Percentiles rank a stretch among this genome's conserved stretches.
These are phyloP conservation scores for Campoplex nolae DNA, from an alignment of 2,888 invertebrate species.

Conservation along the genomic window DNA sequence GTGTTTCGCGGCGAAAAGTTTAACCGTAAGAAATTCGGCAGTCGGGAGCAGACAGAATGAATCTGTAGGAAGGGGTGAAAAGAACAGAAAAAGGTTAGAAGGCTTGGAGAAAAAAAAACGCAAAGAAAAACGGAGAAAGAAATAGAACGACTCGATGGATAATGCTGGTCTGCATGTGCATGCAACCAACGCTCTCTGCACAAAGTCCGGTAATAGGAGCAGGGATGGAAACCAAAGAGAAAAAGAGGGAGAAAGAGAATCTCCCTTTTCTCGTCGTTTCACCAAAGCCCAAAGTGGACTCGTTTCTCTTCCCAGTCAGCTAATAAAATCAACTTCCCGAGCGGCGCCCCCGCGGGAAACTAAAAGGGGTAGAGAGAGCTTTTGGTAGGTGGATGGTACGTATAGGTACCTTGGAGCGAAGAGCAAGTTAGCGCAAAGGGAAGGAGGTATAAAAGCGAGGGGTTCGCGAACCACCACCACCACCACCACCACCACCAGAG, in stretches of 20 bases:
- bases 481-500: conserved; percentile 50
- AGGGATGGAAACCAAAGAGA: conserved; percentile 25
- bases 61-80: conserved; percentile 19
- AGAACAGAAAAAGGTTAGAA: conserved; percentile 14
- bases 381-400: conserved; percentile 51
- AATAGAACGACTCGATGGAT: conserved; percentile 57
- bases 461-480: conserved; percentile 48
- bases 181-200: conserved; percentile 50
- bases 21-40: conserved; percentile 58
- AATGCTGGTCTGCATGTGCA: conserved; percentile 62
- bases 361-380: conserved; percentile 34
- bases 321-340: conserved; percentile 79
- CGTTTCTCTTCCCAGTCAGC: conserved; percentile 78
- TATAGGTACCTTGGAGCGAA: conserved; percentile 47
- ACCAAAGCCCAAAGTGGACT: conserved; percentile 69
- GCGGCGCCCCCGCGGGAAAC: conserved; percentile 55
- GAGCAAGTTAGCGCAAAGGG: conserved; percentile 60
- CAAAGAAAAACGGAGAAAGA: conserved; percentile 15
- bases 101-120: conserved; percentile 21
- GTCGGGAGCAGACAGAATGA: conserved; percentile 37
- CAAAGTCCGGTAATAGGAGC: conserved; percentile 47
- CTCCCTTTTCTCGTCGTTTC: conserved; percentile 57
- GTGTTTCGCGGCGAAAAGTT: conserved; percentile 63
- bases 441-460: conserved; percentile 48
- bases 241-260: conserved; percentile 20